phyloP scores from a whole-genome alignment of 2,113 vertebrate genomes.

The Cavia porcellus region DNA sequence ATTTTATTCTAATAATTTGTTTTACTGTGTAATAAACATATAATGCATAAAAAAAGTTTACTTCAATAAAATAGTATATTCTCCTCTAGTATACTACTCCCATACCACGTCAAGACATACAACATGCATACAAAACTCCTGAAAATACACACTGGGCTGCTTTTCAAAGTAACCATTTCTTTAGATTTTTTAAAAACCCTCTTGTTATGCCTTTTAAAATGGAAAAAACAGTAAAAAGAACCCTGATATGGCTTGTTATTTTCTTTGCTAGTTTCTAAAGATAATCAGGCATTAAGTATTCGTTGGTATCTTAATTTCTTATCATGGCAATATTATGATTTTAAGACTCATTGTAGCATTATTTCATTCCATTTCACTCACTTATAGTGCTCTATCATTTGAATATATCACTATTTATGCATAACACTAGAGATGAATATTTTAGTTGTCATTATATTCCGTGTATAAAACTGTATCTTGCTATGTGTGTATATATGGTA shows the following conservation, averaged over 20 bases:
- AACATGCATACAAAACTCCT: not conserved
- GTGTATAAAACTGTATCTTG: not conserved
- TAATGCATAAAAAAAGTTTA: not conserved
- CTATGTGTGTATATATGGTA: not conserved
- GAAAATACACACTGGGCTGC: not conserved
- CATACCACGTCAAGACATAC: not conserved
- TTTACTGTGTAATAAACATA: constrained; percentile 4
- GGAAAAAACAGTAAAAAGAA: not conserved
- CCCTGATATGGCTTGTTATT: rapidly evolving
- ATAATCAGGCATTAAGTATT: not conserved
- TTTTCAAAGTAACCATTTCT: not conserved
- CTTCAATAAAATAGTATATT: not conserved
- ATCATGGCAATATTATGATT: not conserved
- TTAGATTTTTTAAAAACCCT: not conserved
- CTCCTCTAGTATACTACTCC: not conserved
- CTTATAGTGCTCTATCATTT: not conserved
- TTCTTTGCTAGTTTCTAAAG: not conserved
- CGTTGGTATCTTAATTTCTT: not conserved
- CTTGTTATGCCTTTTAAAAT: not conserved
- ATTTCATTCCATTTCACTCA: not conserved
- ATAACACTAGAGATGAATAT: not conserved
- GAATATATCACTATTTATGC: not conserved
- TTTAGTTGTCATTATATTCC: not conserved
- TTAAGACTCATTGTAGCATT: not conserved
- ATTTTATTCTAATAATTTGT: not conserved